A percentile compares a stretch with the other conserved stretches of the same genome.
These are phyloP conservation scores for Gymnothorax reevesii DNA, from an alignment of 2,797 vertebrate genomes.

Conservation along the genomic window DNA sequence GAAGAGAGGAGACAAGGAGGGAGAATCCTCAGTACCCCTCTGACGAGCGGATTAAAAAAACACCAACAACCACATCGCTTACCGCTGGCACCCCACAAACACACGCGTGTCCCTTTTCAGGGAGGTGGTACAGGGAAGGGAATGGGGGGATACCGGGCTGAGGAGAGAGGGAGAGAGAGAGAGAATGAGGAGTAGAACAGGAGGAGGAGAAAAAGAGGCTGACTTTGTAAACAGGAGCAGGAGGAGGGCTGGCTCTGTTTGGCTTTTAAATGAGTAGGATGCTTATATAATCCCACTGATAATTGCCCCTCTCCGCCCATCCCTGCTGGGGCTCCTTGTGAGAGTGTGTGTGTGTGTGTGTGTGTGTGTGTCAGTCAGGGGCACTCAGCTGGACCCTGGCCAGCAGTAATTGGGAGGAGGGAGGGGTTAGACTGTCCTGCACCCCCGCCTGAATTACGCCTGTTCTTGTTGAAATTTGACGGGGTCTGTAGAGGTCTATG, in stretches of 20 bases:
- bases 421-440: background rate
- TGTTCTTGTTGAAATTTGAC: conserved; percentile 57
- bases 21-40: background rate
- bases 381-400: background rate
- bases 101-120: background rate
- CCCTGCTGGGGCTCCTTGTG: background rate
- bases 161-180: conserved; percentile 3
- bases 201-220: background rate
- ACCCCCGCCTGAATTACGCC: conserved; percentile 43
- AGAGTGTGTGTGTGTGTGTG: conserved; percentile 9
- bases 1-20: background rate
- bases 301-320: conserved; percentile 19
- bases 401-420: background rate
- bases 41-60: background rate
- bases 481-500: conserved; percentile 45
- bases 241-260: background rate
- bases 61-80: background rate
- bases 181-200: background rate
- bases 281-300: conserved; percentile 22
- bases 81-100: background rate
- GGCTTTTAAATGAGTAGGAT: background rate
- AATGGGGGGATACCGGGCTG: background rate
- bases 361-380: background rate
- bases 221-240: background rate
- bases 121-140: background rate